Conservation (phyloP, 2,113 vertebrate species). For the Polyodon spathula region DNA sequence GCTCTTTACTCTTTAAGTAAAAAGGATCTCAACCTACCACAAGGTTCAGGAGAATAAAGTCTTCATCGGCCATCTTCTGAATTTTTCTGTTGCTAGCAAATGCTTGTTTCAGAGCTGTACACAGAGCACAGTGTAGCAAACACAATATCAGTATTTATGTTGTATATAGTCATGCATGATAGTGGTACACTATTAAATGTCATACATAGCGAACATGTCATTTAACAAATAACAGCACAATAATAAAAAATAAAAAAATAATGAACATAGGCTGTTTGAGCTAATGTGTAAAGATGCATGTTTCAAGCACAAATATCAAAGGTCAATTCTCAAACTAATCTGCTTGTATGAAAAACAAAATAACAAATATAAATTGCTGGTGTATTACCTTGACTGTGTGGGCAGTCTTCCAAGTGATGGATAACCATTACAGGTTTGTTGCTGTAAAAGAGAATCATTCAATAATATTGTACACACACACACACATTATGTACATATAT, state of each 20-base stretch:
- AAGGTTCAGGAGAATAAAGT: conserved; percentile 82
- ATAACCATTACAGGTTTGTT: conserved; percentile 89
- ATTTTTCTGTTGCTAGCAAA: conserved; percentile 71
- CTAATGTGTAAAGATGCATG: no score
- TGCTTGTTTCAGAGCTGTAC: conserved; percentile 75
- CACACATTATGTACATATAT: no score
- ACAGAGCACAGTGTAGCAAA: not conserved
- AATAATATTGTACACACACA: no score
- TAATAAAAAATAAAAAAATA: no score
- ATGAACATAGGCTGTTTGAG: no score
- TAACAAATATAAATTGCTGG: not conserved
- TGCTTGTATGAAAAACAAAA: not conserved
- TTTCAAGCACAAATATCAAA: no score
- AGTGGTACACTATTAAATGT: not conserved
- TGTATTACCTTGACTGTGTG: conserved; percentile 73
- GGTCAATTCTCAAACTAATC: conserved; percentile 9
- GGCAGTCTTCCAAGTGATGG: conserved; percentile 85
- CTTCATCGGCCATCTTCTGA: conserved; percentile 74
- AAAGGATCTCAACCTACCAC: conserved; percentile 56
- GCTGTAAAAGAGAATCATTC: conserved; percentile 46
- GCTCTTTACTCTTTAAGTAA: not conserved
- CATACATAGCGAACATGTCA: no score
- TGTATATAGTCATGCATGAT: not conserved
- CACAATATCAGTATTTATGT: not conserved
- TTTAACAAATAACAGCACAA: no score